Percentiles rank a stretch among this genome's conserved stretches.
These are phyloP conservation scores for Lasioglossum baleicum DNA, from an alignment of 1,140 invertebrate genomes.

Conservation along the genomic window DNA sequence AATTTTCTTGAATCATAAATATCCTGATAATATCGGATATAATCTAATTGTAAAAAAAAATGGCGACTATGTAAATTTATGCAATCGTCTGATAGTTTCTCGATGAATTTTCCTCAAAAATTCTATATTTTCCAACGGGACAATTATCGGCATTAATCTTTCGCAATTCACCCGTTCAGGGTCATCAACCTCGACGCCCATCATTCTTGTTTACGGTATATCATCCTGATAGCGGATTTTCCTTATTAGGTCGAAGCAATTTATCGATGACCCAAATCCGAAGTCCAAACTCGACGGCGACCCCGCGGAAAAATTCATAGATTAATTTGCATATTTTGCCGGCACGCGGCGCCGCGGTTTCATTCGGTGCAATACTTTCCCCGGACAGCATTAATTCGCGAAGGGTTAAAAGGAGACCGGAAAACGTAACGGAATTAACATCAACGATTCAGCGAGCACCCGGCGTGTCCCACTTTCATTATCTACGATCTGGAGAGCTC, in stretches of 20 bases:
- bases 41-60: no score
- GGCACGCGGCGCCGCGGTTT: background rate
- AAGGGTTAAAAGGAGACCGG: background rate
- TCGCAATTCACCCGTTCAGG: background rate
- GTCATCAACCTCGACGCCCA: background rate
- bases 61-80: no score
- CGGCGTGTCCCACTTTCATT: conserved; percentile 35
- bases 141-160: background rate
- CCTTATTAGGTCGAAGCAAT: background rate
- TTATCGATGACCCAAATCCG: background rate
- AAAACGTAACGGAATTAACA: conserved; percentile 39
- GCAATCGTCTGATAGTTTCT: no score
- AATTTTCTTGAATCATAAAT: no score
- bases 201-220: background rate
- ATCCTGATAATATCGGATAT: no score
- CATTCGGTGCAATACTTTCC: background rate
- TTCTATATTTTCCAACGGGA: no score
- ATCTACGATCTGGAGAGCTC: conserved; percentile 16
- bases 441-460: background rate
- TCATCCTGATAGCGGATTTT: background rate
- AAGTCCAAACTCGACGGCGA: background rate
- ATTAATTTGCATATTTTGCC: background rate
- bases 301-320: background rate
- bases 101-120: no score
- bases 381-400: background rate